Percentiles rank a stretch among this genome's conserved stretches.
These are phyloP conservation scores for Catharus bicknelli DNA, from an alignment of 2,113 vertebrate species.

Conservation along the genomic window DNA sequence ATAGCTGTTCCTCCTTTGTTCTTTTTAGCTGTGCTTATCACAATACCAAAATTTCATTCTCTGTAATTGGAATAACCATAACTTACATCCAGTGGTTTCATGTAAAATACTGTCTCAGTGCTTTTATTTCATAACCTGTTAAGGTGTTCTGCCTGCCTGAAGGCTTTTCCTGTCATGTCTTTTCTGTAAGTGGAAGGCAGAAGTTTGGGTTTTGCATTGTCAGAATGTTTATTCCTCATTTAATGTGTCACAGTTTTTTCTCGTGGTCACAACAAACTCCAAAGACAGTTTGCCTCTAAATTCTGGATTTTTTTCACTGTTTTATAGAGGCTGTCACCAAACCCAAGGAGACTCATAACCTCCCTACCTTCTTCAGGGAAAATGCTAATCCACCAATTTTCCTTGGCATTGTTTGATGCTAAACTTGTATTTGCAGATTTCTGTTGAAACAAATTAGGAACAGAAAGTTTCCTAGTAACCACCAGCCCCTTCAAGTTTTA, in stretches of 20 bases:
- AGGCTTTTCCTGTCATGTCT: background rate
- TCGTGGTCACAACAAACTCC: background rate
- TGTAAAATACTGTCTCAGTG: background rate
- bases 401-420: background rate
- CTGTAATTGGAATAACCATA: background rate
- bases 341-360: background rate
- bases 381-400: background rate
- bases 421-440: constrained; percentile 15
- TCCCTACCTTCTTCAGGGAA: background rate
- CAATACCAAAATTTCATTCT: background rate
- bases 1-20: background rate
- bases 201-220: background rate
- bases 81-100: background rate
- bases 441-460: constrained; percentile 30
- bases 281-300: background rate
- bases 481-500: background rate
- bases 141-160: background rate
- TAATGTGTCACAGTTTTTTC: background rate
- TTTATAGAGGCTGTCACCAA: background rate
- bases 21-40: constrained; percentile 29
- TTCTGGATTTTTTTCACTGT: background rate
- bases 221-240: background rate
- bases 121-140: background rate
- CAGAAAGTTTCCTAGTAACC: constrained; percentile 19
- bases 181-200: background rate